phyloP scores from a whole-genome alignment of 2,113 vertebrate species.

The Psittacula cyanocephala region DNA sequence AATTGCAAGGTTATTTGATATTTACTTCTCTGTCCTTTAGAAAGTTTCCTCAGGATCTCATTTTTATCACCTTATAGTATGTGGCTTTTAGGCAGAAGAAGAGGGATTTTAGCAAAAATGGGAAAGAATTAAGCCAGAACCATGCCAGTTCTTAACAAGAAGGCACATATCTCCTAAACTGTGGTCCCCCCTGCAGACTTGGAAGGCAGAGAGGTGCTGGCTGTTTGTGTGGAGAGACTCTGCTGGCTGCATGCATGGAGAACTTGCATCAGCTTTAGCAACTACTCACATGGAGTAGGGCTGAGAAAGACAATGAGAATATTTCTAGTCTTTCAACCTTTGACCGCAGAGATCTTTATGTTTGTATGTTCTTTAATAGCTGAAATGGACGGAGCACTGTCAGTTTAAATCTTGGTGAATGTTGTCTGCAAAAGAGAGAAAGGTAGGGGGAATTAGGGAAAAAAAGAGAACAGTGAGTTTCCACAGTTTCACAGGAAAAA shows the following conservation, averaged over 20 bases:
- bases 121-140: background rate
- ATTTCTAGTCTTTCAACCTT: background rate
- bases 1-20: background rate
- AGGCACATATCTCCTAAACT: background rate
- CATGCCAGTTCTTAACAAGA: background rate
- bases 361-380: background rate
- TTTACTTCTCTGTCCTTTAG: background rate
- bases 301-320: background rate
- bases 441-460: background rate
- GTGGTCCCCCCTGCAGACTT: background rate
- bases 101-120: background rate
- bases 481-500: background rate
- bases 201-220: constrained; percentile 18
- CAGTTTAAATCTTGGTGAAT: background rate
- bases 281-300: background rate
- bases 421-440: background rate
- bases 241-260: background rate
- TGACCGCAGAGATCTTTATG: background rate
- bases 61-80: background rate
- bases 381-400: background rate
- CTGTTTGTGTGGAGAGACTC: background rate
- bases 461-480: background rate
- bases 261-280: constrained; percentile 14
- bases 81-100: background rate
- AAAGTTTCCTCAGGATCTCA: background rate